Percentiles rank a stretch among this genome's conserved stretches.
These are phyloP conservation scores for Exephanes ischioxanthus DNA, from an alignment of 2,888 invertebrate species.

Conservation along the genomic window DNA sequence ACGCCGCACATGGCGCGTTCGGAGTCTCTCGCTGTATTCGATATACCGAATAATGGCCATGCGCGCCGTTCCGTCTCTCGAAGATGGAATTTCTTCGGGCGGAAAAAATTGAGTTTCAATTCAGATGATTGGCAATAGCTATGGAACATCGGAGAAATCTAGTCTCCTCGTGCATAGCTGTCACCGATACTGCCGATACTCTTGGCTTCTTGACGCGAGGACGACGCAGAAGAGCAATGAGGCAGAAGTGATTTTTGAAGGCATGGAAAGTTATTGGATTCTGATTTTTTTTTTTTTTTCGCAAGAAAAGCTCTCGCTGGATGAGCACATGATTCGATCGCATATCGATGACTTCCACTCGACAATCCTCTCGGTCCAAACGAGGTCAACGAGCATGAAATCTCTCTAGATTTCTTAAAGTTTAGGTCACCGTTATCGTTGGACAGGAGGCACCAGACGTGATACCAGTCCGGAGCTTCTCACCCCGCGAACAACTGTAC, in stretches of 20 bases:
- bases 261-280: not conserved
- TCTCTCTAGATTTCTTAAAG: not conserved
- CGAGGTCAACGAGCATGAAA: not conserved
- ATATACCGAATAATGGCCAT: constrained; percentile 37
- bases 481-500: constrained; percentile 3
- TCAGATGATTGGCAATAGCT: constrained; percentile 28
- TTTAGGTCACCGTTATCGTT: constrained; percentile 8
- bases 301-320: not conserved
- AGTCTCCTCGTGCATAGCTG: not conserved
- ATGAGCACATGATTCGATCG: not conserved
- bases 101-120: constrained; percentile 53
- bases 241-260: not conserved
- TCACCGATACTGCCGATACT: not conserved
- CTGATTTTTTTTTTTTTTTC: not conserved
- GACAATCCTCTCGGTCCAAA: not conserved
- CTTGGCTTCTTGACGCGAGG: not conserved
- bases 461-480: constrained; percentile 16
- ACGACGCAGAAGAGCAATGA: not conserved
- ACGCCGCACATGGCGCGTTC: not conserved
- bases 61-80: not conserved
- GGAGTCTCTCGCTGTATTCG: constrained; percentile 3
- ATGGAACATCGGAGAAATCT: not conserved
- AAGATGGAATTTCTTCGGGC: constrained; percentile 32
- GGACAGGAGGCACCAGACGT: not conserved
- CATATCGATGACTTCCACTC: not conserved